A percentile compares a stretch with the other conserved stretches of the same genome.
phyloP scores from a whole-genome alignment of 2,113 vertebrate genomes.

The Nerophis ophidion region DNA sequence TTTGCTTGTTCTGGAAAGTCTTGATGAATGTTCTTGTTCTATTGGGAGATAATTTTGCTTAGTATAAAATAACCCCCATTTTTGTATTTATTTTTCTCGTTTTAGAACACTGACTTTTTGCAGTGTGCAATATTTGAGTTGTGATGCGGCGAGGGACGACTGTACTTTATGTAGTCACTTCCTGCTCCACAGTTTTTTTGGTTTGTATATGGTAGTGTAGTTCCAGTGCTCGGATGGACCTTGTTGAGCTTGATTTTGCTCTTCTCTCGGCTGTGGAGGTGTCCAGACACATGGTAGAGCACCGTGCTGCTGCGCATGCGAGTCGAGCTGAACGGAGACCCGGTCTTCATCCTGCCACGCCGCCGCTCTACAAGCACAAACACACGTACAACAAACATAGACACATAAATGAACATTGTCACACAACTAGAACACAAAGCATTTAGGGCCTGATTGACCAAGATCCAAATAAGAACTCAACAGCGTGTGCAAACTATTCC shows the following conservation, averaged over 20 bases:
- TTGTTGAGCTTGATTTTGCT: constrained; percentile 98
- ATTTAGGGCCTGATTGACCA: too few relatives aligned
- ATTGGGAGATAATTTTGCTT: too few relatives aligned
- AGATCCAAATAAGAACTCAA: too few relatives aligned
- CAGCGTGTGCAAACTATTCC: too few relatives aligned
- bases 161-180: neutral
- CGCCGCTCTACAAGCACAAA: constrained; percentile 76
- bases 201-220: too few relatives aligned
- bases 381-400: neutral
- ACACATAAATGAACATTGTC: neutral
- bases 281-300: constrained; percentile 95
- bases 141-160: too few relatives aligned
- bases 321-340: constrained; percentile 82
- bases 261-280: constrained; percentile 91
- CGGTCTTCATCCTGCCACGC: constrained; percentile 81
- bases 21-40: too few relatives aligned
- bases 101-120: too few relatives aligned
- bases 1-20: too few relatives aligned
- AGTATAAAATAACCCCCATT: too few relatives aligned
- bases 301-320: constrained; percentile 85
- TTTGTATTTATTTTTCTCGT: too few relatives aligned
- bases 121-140: too few relatives aligned
- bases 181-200: neutral
- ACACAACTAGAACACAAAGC: neutral
- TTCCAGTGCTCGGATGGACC: constrained; percentile 55